Evolutionary conservation across 2,888 invertebrate genomes (phyloP).

Genomic region (Habroteleia sp.): DNA sequence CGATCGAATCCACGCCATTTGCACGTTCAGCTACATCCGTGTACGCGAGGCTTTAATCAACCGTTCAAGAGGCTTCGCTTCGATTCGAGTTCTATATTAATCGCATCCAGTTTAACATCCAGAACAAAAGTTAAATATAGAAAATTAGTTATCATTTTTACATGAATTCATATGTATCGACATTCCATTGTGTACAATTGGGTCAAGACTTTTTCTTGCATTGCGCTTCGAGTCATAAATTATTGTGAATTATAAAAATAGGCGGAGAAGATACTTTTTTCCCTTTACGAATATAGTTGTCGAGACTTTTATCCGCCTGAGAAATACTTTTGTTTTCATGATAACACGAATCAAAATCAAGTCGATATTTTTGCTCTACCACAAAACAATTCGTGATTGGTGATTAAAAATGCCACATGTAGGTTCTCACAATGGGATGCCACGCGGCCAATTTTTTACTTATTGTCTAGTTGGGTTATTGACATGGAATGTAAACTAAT

Average conservation of each 20-base stretch:
- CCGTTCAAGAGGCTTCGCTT: constrained; percentile 42
- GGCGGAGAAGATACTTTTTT: constrained; percentile 5
- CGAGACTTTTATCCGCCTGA: no score
- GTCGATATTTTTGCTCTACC: no score
- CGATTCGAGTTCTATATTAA: constrained; percentile 42
- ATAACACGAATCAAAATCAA: no score
- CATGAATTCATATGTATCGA: constrained; percentile 53
- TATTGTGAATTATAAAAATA: constrained; percentile 34
- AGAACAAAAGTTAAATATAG: constrained; percentile 43
- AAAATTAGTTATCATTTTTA: constrained; percentile 55
- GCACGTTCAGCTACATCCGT: constrained; percentile 35
- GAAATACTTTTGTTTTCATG: no score
- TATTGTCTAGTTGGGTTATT: no score
- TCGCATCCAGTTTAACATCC: constrained; percentile 44
- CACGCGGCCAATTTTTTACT: no score
- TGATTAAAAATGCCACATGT: no score
- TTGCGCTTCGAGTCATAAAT: constrained; percentile 29
- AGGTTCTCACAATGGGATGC: no score
- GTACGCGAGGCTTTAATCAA: constrained; percentile 46
- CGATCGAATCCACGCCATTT: constrained; percentile 51
- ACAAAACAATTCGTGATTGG: no score
- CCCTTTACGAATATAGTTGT: no score
- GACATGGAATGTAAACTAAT: no score
- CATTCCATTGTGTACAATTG: constrained; percentile 50
- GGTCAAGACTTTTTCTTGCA: constrained; percentile 49